Evolutionary conservation across 2,113 vertebrate species (phyloP).

Genomic region (Hymenochirus boettgeri): DNA sequence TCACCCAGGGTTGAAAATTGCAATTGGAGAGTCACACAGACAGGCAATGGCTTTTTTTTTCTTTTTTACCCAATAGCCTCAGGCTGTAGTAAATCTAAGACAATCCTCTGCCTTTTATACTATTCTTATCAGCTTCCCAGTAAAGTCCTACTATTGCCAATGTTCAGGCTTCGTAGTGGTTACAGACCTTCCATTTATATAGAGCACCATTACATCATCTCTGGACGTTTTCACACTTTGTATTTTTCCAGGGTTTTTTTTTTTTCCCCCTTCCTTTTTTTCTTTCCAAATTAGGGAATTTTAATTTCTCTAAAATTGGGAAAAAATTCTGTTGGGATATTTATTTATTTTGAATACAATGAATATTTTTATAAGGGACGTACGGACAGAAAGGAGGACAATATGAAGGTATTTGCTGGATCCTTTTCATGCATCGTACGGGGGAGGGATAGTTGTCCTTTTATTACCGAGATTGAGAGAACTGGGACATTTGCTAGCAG

Average conservation of each 20-base stretch:
- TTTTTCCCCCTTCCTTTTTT: neutral
- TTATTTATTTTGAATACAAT: too few relatives aligned
- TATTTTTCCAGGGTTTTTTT: slow-evolving; percentile 19
- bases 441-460: too few relatives aligned
- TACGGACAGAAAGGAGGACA: too few relatives aligned
- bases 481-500: too few relatives aligned
- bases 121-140: slow-evolving; percentile 65
- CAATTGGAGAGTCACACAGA: slow-evolving; percentile 7
- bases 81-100: slow-evolving; percentile 44
- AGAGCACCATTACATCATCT: slow-evolving; percentile 51
- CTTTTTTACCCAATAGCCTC: slow-evolving; percentile 28
- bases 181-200: slow-evolving; percentile 46
- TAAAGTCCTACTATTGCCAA: slow-evolving; percentile 59
- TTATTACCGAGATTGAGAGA: too few relatives aligned
- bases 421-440: too few relatives aligned
- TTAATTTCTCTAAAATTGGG: too few relatives aligned
- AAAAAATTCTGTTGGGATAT: too few relatives aligned
- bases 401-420: too few relatives aligned
- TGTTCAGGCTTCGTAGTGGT: slow-evolving; percentile 49
- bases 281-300: too few relatives aligned
- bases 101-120: slow-evolving; percentile 69
- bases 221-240: slow-evolving; percentile 37
- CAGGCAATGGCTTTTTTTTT: slow-evolving; percentile 23
- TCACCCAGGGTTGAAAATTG: slow-evolving; percentile 22
- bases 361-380: too few relatives aligned